A percentile compares a stretch with the other conserved stretches of the same genome.
phyloP scores from a whole-genome alignment of 2,113 vertebrate genomes.

The Tyto alba region DNA sequence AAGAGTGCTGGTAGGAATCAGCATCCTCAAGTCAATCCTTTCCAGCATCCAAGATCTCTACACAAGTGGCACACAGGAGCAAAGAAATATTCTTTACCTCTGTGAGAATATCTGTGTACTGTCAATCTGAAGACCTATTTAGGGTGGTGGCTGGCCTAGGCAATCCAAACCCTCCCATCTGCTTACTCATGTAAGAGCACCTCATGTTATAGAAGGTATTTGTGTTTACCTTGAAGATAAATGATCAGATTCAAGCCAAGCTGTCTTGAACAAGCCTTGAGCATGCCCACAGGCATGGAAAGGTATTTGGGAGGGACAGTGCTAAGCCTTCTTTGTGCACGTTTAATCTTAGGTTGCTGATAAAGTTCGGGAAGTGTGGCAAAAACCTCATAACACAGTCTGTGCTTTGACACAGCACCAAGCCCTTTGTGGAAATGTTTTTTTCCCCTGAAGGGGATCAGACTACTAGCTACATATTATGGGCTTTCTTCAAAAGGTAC shows the following conservation, averaged over 20 bases:
- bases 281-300: background rate
- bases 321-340: background rate
- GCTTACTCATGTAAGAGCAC: background rate
- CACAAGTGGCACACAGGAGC: background rate
- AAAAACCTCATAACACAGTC: background rate
- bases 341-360: background rate
- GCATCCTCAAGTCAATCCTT: background rate
- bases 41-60: background rate
- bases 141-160: background rate
- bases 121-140: background rate
- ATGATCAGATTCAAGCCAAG: background rate
- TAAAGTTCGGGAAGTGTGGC: background rate
- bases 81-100: background rate
- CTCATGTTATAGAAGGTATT: background rate
- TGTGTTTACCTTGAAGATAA: conserved; percentile 16
- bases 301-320: conserved; percentile 42
- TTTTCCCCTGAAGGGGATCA: background rate
- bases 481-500: background rate
- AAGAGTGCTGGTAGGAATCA: background rate
- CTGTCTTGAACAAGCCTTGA: conserved; percentile 22
- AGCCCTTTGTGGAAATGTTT: background rate
- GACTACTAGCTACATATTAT: background rate
- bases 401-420: background rate
- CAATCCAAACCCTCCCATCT: background rate
- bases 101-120: background rate